Evolutionary conservation across 2,888 invertebrate species (phyloP).

Genomic region (Phoenoteleia sp.): DNA sequence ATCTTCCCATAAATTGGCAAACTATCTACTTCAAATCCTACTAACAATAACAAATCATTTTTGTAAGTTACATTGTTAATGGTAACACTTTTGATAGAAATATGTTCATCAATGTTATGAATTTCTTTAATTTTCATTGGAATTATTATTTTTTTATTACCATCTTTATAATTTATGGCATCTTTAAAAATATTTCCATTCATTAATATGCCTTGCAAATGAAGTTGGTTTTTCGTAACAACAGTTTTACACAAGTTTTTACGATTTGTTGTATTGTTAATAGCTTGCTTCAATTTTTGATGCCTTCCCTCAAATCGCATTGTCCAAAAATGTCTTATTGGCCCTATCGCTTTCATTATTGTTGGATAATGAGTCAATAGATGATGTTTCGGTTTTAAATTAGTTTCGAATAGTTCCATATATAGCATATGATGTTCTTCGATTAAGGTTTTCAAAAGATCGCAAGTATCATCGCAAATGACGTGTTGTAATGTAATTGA

Average conservation of each 20-base stretch:
- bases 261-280: background rate
- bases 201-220: slow-evolving; percentile 19
- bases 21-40: background rate
- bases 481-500: slow-evolving; percentile 13
- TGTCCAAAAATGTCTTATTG: slow-evolving; percentile 18
- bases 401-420: slow-evolving; percentile 39
- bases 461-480: slow-evolving; percentile 35
- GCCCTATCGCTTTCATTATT: slow-evolving; percentile 46
- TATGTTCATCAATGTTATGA: background rate
- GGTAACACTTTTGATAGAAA: background rate
- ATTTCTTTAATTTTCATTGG: too few species aligned
- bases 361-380: slow-evolving; percentile 46
- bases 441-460: slow-evolving; percentile 46
- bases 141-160: too few species aligned
- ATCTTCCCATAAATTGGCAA: background rate
- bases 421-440: slow-evolving; percentile 28
- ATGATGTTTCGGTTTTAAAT: slow-evolving; percentile 68
- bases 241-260: slow-evolving; percentile 25
- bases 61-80: slow-evolving; percentile 10
- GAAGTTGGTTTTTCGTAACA: slow-evolving; percentile 1
- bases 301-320: slow-evolving; percentile 47
- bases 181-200: slow-evolving; percentile 4
- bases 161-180: background rate
- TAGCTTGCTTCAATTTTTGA: slow-evolving; percentile 15
- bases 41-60: background rate